Conservation (phyloP, 2,113 vertebrate species). For the Oncorhynchus masou region DNA sequence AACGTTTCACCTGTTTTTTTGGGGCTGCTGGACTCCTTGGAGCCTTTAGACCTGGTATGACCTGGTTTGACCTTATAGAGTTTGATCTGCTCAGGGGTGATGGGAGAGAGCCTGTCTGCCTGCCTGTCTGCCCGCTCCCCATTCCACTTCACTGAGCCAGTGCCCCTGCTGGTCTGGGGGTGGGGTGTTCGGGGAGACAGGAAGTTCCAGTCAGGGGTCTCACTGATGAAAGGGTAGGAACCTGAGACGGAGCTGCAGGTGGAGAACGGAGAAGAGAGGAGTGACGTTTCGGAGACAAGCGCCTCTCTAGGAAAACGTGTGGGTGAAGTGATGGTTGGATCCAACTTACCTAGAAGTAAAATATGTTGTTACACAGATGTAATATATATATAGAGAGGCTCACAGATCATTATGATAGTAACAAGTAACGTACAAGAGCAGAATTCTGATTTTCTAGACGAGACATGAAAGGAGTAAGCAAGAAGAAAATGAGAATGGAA, state of each 20-base stretch:
- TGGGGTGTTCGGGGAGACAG: conserved; percentile 36
- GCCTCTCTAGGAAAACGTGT: conserved; percentile 52
- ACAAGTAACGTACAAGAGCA: neutral
- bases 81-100: conserved; percentile 31
- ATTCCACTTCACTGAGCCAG: conserved; percentile 53
- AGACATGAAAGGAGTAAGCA: neutral
- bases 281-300: conserved; percentile 53
- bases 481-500: conserved; percentile 11
- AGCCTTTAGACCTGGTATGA: conserved; percentile 40
- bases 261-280: conserved; percentile 57
- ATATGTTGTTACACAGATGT: conserved; percentile 27
- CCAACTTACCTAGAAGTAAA: conserved; percentile 56
- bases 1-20: conserved; percentile 60
- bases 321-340: conserved; percentile 63
- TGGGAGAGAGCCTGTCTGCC: conserved; percentile 8
- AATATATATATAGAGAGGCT: conserved; percentile 67
- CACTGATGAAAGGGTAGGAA: conserved; percentile 54
- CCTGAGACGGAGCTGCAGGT: conserved; percentile 68
- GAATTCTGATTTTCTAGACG: neutral
- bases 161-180: conserved; percentile 38
- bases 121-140: conserved; percentile 38
- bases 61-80: conserved; percentile 17
- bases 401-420: neutral
- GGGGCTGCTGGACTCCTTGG: conserved; percentile 75
- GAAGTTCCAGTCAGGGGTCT: conserved; percentile 61